These are phyloP conservation scores for Macrobrachium nipponense DNA, from an alignment of 1,140 invertebrate genomes.

Conservation along the genomic window DNA sequence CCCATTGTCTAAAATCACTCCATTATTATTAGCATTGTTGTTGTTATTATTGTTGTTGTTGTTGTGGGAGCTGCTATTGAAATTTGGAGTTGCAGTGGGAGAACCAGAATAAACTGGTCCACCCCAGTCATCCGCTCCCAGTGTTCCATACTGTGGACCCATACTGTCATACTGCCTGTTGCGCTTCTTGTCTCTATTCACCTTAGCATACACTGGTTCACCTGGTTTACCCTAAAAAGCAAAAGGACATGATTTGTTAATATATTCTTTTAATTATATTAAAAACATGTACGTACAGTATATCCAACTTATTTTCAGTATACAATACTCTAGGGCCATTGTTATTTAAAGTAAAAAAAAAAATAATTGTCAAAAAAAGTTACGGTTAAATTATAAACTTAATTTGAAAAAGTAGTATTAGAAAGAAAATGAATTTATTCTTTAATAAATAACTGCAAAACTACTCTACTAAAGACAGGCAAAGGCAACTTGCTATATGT, in stretches of 20 bases:
- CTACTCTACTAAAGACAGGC: not conserved
- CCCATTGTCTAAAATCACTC: slow-evolving; percentile 35
- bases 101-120: slow-evolving; percentile 34
- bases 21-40: slow-evolving; percentile 51
- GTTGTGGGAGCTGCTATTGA: slow-evolving; percentile 39
- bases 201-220: slow-evolving; percentile 84
- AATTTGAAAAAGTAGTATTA: too few relatives aligned
- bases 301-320: not conserved
- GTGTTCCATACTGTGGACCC: slow-evolving; percentile 34
- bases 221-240: slow-evolving; percentile 71
- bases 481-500: not conserved
- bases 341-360: too few relatives aligned
- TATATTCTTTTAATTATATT: not conserved
- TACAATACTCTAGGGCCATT: not conserved
- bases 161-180: slow-evolving; percentile 53
- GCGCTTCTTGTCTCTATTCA: slow-evolving; percentile 81
- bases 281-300: not conserved
- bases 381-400: too few relatives aligned
- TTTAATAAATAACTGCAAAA: not conserved
- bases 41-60: slow-evolving; percentile 46
- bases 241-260: not conserved
- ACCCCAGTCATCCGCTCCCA: slow-evolving; percentile 53
- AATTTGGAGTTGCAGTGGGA: slow-evolving; percentile 42
- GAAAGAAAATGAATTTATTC: too few relatives aligned
- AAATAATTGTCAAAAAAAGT: too few relatives aligned